Percentiles rank a stretch among this genome's conserved stretches.
phyloP scores from a whole-genome alignment of 2,797 vertebrate genomes.

The Pangasius larnaudii region DNA sequence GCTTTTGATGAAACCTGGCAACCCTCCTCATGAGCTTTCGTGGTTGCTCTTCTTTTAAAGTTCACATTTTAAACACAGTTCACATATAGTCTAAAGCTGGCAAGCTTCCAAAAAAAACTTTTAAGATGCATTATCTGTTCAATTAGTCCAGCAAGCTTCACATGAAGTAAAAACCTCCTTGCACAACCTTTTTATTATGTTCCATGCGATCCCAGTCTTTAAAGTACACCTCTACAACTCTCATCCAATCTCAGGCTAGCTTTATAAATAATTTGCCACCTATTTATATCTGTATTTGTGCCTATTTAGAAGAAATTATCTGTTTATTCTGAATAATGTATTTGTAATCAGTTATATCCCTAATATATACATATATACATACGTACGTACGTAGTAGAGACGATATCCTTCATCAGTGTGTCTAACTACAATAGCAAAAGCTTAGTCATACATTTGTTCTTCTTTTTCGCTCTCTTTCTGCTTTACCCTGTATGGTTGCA shows the following conservation, averaged over 20 bases:
- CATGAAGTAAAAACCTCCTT: not conserved
- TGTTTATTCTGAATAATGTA: not conserved
- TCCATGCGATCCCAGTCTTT: not conserved
- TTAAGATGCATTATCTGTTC: too few species aligned
- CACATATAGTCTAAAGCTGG: not conserved
- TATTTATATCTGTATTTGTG: not conserved
- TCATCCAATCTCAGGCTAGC: not conserved
- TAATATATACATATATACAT: not conserved
- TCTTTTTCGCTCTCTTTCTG: not conserved
- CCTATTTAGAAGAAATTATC: not conserved
- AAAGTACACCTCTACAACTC: not conserved
- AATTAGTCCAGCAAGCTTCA: not conserved
- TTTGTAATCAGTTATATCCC: not conserved
- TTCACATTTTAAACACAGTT: not conserved
- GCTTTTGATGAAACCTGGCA: not conserved
- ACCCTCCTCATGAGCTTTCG: not conserved
- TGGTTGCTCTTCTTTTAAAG: not conserved
- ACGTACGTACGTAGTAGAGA: not conserved
- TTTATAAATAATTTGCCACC: not conserved
- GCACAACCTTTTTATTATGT: not conserved
- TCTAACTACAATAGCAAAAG: not conserved
- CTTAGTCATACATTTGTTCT: not conserved
- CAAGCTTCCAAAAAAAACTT: not conserved
- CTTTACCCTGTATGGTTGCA: not conserved
- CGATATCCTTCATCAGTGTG: not conserved